phyloP scores from a whole-genome alignment of 2,888 invertebrate species.

The Hanleya hanleyi region DNA sequence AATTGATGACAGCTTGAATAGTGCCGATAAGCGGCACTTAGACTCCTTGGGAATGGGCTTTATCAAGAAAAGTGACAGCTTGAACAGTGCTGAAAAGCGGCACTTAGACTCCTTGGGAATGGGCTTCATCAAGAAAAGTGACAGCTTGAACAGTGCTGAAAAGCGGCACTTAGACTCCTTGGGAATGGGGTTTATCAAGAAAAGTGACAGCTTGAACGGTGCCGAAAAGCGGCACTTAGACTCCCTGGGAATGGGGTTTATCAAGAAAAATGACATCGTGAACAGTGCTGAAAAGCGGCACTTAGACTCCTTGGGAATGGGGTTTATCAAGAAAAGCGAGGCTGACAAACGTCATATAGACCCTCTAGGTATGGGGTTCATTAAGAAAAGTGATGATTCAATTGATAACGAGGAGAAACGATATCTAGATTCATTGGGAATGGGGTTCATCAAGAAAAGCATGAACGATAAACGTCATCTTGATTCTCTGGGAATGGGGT shows the following conservation, averaged over 20 bases:
- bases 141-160: background rate
- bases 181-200: slow-evolving; percentile 1
- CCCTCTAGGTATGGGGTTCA: background rate
- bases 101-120: background rate
- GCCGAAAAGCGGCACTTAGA: background rate
- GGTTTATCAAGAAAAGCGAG: slow-evolving; percentile 8
- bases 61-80: background rate
- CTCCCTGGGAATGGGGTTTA: background rate
- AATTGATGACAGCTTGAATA: background rate
- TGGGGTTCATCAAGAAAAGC: background rate
- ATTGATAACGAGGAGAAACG: background rate
- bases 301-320: background rate
- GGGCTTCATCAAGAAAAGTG: slow-evolving; percentile 8
- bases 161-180: background rate
- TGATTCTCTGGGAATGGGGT: background rate
- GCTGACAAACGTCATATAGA: background rate
- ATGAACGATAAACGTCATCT: background rate
- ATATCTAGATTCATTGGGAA: background rate
- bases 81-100: background rate
- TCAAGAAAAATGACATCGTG: background rate
- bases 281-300: too few relatives aligned
- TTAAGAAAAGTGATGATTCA: too few relatives aligned
- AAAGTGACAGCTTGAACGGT: background rate
- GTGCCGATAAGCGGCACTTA: background rate
- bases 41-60: slow-evolving; percentile 2